phyloP scores from a whole-genome alignment of 2,888 invertebrate genomes.

The Gymnosoma rotundatum region DNA sequence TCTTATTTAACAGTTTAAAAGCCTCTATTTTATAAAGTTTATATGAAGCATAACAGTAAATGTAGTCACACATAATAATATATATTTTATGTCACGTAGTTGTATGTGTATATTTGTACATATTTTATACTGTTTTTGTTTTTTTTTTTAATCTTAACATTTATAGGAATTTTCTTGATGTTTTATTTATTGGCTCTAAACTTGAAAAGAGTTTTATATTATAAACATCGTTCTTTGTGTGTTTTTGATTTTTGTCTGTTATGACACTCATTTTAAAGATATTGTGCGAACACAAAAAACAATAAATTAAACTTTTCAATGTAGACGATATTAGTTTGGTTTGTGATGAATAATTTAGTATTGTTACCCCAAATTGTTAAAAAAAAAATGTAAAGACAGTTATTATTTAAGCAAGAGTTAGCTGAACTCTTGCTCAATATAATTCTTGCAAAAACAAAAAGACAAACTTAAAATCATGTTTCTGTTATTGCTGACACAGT shows the following conservation, averaged over 20 bases:
- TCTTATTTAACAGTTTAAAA: conserved; percentile 29
- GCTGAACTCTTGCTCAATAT: too few relatives aligned
- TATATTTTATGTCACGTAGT: neutral
- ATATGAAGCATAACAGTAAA: conserved; percentile 3
- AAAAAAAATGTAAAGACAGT: too few relatives aligned
- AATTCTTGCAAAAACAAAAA: too few relatives aligned
- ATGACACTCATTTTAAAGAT: too few relatives aligned
- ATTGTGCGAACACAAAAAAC: too few relatives aligned
- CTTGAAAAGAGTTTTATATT: neutral
- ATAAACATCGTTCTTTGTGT: neutral
- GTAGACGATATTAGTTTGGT: too few relatives aligned
- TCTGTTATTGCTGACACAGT: too few relatives aligned
- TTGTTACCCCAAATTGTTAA: too few relatives aligned
- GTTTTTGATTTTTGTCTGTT: neutral
- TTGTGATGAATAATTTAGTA: too few relatives aligned
- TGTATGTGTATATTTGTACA: neutral
- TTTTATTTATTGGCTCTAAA: conserved; percentile 11
- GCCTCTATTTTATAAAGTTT: conserved; percentile 27
- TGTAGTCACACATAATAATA: conserved; percentile 15
- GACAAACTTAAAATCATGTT: too few relatives aligned
- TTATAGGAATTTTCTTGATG: neutral
- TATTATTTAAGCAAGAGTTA: too few relatives aligned
- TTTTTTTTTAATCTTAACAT: conserved; percentile 24
- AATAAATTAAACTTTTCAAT: too few relatives aligned
- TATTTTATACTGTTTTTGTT: conserved; percentile 17